Evolutionary conservation across 2,113 vertebrate species (phyloP).

Genomic region (Nibea coibor): DNA sequence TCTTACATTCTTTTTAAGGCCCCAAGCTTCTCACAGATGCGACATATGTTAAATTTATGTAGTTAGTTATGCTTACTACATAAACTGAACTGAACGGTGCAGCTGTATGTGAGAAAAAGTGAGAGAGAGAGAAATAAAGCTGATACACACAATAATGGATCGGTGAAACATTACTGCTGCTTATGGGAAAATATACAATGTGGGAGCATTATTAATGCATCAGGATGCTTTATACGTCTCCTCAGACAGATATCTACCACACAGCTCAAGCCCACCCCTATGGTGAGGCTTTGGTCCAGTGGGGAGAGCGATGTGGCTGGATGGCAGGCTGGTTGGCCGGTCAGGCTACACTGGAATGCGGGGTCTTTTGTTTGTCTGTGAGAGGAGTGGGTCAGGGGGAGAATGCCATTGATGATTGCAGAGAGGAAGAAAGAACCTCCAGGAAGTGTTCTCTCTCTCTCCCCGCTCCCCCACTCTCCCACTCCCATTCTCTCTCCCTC

Average conservation of each 20-base stretch:
- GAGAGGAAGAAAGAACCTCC: constrained; percentile 86
- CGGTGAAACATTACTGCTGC: background rate
- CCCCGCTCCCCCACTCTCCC: constrained; percentile 58
- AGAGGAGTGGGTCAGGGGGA: constrained; percentile 83
- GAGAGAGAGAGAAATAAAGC: background rate
- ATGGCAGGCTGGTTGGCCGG: constrained; percentile 77
- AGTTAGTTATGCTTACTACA: too few relatives aligned
- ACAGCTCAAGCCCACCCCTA: constrained; percentile 28
- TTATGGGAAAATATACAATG: background rate
- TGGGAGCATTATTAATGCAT: background rate
- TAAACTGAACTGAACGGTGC: too few relatives aligned
- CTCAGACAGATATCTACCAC: constrained; percentile 18
- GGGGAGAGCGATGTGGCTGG: constrained; percentile 80
- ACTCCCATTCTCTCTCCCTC: constrained; percentile 64
- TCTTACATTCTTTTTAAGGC: background rate
- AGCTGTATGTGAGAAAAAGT: background rate
- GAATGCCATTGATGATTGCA: constrained; percentile 87
- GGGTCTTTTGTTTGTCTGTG: constrained; percentile 84
- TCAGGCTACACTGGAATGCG: constrained; percentile 85
- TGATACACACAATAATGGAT: background rate
- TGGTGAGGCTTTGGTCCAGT: constrained; percentile 65
- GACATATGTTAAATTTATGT: background rate
- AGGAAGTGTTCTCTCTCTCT: constrained; percentile 82
- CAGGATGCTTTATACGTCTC: constrained; percentile 16
- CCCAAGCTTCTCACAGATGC: background rate